These are phyloP conservation scores for Meghimatium bilineatum DNA, from an alignment of 2,888 invertebrate species.

Conservation along the genomic window DNA sequence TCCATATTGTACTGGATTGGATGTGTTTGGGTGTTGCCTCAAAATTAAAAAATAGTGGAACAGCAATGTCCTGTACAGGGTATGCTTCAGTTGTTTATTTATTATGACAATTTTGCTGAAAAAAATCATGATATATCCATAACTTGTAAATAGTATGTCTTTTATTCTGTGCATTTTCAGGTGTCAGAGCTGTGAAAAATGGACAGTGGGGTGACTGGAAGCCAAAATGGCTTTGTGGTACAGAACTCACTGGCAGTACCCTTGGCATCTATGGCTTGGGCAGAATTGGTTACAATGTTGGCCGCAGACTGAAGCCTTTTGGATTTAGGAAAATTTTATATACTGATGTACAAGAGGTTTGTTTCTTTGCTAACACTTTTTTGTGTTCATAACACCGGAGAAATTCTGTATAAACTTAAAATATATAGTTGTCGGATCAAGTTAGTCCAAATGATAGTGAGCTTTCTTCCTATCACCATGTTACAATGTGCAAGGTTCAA, in stretches of 20 bases:
- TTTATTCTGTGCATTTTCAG: slow-evolving; percentile 53
- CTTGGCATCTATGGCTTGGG: slow-evolving; percentile 79
- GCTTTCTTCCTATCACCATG: background rate
- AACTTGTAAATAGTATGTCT: background rate
- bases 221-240: slow-evolving; percentile 93
- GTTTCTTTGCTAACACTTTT: background rate
- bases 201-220: slow-evolving; percentile 94
- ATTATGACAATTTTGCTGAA: too few species aligned
- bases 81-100: too few species aligned
- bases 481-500: too few species aligned
- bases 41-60: too few species aligned
- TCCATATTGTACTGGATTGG: too few species aligned
- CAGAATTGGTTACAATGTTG: slow-evolving; percentile 74
- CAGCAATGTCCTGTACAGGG: too few species aligned
- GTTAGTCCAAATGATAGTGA: background rate
- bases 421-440: too few species aligned
- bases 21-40: too few species aligned
- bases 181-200: slow-evolving; percentile 76
- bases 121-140: background rate
- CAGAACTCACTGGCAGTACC: slow-evolving; percentile 85
- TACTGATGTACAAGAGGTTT: slow-evolving; percentile 58
- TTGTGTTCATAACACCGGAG: background rate
- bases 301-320: slow-evolving; percentile 66
- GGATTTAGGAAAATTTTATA: slow-evolving; percentile 62
- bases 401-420: too few species aligned